Conservation (phyloP, 2,113 vertebrate species). For the Thalassarche chlororhynchos region DNA sequence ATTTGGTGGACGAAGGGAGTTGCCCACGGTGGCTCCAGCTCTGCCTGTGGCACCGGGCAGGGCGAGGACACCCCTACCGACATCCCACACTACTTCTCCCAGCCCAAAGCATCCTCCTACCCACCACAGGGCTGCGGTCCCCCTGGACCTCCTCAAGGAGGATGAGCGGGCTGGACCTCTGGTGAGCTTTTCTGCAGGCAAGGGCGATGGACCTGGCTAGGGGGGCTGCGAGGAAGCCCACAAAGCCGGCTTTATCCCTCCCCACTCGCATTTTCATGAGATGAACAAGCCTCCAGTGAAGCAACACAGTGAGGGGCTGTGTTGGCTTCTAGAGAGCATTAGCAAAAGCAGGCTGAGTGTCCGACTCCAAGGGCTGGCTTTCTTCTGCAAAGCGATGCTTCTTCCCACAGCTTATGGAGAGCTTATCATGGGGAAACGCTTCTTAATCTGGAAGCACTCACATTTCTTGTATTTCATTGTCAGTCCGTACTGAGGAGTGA, state of each 20-base stretch:
- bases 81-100: neutral
- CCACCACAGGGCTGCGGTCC: accelerated
- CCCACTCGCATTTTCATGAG: accelerated
- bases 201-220: neutral
- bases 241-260: neutral
- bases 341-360: neutral
- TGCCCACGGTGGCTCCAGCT: accelerated
- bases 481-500: constrained; percentile 88
- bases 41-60: neutral
- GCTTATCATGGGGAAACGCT: neutral
- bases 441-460: constrained; percentile 67
- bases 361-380: neutral
- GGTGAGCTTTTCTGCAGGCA: neutral
- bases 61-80: neutral
- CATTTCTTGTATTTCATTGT: constrained; percentile 89
- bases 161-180: neutral
- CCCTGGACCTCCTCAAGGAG: neutral
- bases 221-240: accelerated
- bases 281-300: neutral
- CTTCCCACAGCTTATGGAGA: neutral
- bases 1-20: neutral
- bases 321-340: neutral
- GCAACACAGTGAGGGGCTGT: accelerated
- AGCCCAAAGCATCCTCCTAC: neutral
- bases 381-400: neutral